Conservation (phyloP, 1,140 invertebrate species). For the Leguminivora glycinivorella region DNA sequence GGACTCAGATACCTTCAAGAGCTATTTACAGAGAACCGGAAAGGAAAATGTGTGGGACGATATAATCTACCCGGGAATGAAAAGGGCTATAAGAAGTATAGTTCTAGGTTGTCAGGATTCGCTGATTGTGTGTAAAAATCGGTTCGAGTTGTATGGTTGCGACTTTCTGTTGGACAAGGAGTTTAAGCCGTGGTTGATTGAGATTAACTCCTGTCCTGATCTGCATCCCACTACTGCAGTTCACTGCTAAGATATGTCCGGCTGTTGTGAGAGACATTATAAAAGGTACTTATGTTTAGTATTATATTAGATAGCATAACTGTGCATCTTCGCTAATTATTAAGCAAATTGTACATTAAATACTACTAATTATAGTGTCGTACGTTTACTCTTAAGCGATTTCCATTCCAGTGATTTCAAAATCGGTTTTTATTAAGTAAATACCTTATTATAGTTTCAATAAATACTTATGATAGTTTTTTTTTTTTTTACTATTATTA, state of each 20-base stretch:
- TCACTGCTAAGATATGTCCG: slow-evolving; percentile 90
- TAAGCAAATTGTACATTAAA: too few relatives aligned
- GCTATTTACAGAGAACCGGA: slow-evolving; percentile 80
- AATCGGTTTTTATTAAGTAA: too few relatives aligned
- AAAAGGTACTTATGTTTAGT: slow-evolving; percentile 83
- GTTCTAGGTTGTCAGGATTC: slow-evolving; percentile 88
- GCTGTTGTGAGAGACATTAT: slow-evolving; percentile 91
- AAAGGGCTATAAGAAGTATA: slow-evolving; percentile 88
- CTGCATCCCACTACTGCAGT: slow-evolving; percentile 90
- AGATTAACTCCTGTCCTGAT: slow-evolving; percentile 95
- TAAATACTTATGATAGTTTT: too few relatives aligned
- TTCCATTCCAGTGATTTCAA: too few relatives aligned
- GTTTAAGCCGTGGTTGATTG: slow-evolving; percentile 93
- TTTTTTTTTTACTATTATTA: too few relatives aligned
- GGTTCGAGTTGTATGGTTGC: slow-evolving; percentile 95
- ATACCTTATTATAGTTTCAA: too few relatives aligned
- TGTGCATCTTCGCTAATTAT: too few relatives aligned
- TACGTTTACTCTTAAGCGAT: too few relatives aligned
- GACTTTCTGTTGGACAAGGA: slow-evolving; percentile 95
- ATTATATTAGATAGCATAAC: too few relatives aligned
- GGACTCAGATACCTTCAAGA: slow-evolving; percentile 88
- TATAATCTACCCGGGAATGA: slow-evolving; percentile 92
- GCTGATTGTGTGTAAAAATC: slow-evolving; percentile 87
- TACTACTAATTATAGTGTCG: too few relatives aligned
- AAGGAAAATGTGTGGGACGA: slow-evolving; percentile 80